phyloP scores from a whole-genome alignment of 1,140 invertebrate genomes.

The Parasteatoda tepidariorum region DNA sequence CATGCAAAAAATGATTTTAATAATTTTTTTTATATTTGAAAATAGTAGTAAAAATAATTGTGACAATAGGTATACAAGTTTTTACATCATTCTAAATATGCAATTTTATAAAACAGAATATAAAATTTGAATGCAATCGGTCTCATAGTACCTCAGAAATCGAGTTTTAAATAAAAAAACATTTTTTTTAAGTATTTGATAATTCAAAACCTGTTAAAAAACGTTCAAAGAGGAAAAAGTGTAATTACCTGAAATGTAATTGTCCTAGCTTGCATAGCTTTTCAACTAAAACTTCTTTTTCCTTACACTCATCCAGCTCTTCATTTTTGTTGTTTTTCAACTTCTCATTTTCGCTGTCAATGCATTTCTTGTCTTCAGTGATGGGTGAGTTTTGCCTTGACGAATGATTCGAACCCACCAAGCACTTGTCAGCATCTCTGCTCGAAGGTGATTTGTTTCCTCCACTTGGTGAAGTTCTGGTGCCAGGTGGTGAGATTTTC shows the following conservation, averaged over 20 bases:
- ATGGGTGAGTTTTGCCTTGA: slow-evolving; percentile 38
- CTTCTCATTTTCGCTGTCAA: slow-evolving; percentile 71
- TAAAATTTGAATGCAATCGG: too few relatives aligned
- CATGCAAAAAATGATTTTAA: too few relatives aligned
- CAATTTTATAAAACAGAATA: too few relatives aligned
- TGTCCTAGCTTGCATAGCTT: slow-evolving; percentile 78
- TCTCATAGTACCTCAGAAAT: too few relatives aligned
- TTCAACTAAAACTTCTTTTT: slow-evolving; percentile 66
- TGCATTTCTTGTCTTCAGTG: slow-evolving; percentile 61
- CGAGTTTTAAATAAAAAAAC: too few relatives aligned
- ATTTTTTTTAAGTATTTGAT: too few relatives aligned
- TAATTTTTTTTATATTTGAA: too few relatives aligned
- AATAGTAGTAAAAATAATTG: too few relatives aligned
- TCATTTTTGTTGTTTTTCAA: slow-evolving; percentile 71
- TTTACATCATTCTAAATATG: too few relatives aligned
- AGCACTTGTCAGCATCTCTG: slow-evolving; percentile 34
- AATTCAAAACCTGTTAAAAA: too few relatives aligned
- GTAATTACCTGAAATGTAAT: slow-evolving; percentile 77
- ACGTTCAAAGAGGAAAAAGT: background rate
- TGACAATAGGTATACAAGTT: too few relatives aligned
- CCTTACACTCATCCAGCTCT: slow-evolving; percentile 69
- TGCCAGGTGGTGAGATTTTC: slow-evolving; percentile 64
- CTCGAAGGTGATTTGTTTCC: slow-evolving; percentile 26
- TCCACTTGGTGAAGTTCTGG: background rate
- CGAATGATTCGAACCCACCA: slow-evolving; percentile 25